Conservation (phyloP, 2,797 vertebrate genomes). For the Aselliscus stoliczkanus region DNA sequence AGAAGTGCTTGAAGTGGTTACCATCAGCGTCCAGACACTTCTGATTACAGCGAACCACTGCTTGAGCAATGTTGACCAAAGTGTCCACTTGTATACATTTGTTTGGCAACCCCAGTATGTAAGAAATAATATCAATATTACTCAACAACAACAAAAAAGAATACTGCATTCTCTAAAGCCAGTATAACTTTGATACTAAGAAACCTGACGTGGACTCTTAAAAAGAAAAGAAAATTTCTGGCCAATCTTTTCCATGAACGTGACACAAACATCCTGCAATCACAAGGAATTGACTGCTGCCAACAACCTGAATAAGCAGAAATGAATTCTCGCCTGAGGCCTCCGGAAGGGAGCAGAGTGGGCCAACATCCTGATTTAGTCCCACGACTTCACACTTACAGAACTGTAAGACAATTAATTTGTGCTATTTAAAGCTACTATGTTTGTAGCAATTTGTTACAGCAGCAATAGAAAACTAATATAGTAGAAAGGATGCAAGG, state of each 20-base stretch:
- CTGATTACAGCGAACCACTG: too few species aligned
- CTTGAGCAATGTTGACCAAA: too few species aligned
- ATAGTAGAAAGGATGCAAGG: background rate
- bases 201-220: background rate
- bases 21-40: too few species aligned
- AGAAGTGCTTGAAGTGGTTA: too few species aligned
- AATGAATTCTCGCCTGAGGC: background rate
- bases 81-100: too few species aligned
- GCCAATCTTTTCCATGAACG: background rate
- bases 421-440: background rate
- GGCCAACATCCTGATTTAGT: background rate
- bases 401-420: conserved; percentile 1
- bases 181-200: background rate
- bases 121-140: background rate
- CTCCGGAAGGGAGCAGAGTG: background rate
- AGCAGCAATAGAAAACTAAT: background rate
- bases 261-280: background rate
- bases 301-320: background rate
- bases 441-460: background rate
- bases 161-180: background rate
- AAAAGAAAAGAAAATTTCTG: background rate
- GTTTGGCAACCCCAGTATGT: background rate
- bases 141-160: background rate
- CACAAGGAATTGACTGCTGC: background rate
- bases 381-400: background rate